Conservation (phyloP, 2,113 vertebrate genomes). For the Pygoscelis antarcticus region DNA sequence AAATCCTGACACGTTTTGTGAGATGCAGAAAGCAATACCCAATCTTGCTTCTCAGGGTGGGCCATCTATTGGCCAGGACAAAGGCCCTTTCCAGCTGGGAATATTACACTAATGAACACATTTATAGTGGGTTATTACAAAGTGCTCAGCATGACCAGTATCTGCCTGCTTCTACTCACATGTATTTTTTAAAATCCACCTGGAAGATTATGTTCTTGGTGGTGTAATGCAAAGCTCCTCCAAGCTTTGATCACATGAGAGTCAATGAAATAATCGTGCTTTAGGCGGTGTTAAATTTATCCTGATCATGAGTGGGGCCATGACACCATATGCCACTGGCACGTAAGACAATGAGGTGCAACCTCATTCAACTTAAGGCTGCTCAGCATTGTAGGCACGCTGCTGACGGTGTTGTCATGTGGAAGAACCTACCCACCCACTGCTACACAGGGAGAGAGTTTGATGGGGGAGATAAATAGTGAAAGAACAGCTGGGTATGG, state of each 20-base stretch:
- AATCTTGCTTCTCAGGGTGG: not conserved
- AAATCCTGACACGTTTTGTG: not conserved
- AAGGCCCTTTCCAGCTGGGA: not conserved
- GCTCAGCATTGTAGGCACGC: not conserved
- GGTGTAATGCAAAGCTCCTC: not conserved
- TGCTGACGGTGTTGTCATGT: fast-evolving
- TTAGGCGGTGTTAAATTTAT: not conserved
- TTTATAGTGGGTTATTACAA: not conserved
- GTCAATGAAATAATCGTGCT: not conserved
- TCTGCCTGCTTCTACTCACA: not conserved
- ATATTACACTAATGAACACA: not conserved
- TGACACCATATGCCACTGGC: not conserved
- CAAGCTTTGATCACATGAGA: not conserved
- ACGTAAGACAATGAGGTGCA: not conserved
- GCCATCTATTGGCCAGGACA: not conserved
- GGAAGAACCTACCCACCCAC: not conserved
- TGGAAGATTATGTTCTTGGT: not conserved
- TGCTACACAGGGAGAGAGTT: not conserved
- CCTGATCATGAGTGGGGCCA: not conserved
- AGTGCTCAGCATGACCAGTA: not conserved
- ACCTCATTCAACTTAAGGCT: not conserved
- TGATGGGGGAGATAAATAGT: not conserved
- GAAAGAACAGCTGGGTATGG: not conserved
- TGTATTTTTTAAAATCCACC: not conserved
- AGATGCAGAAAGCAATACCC: not conserved